Evolutionary conservation across 2,797 vertebrate species (phyloP).

Genomic region (Poecilia wingei): DNA sequence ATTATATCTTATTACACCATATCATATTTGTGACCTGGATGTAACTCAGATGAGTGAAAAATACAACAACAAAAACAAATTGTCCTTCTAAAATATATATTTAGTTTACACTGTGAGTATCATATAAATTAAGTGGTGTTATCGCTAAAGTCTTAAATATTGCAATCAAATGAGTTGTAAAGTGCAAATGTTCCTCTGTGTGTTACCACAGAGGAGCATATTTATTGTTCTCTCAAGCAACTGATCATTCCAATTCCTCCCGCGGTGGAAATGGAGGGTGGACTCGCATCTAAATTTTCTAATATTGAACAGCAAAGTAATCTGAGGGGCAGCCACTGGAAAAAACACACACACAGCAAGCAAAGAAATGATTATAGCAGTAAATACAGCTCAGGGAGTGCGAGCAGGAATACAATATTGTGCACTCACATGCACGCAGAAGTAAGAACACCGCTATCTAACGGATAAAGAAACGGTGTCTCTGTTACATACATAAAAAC

Average conservation of each 20-base stretch:
- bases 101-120: not conserved
- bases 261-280: constrained; percentile 47
- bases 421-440: not conserved
- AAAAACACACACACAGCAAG: constrained; percentile 46
- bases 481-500: constrained; percentile 28
- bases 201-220: constrained; percentile 43
- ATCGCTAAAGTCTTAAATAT: constrained; percentile 33
- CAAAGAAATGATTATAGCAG: constrained; percentile 35
- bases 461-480: constrained; percentile 11
- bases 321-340: constrained; percentile 45
- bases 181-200: constrained; percentile 33
- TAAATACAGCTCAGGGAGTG: constrained; percentile 29
- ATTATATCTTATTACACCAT: not conserved
- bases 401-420: constrained; percentile 1
- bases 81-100: not conserved
- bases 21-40: not conserved
- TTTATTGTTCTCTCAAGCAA: constrained; percentile 59
- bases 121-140: constrained; percentile 1
- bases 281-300: constrained; percentile 55
- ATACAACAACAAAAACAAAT: not conserved
- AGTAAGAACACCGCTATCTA: not conserved
- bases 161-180: constrained; percentile 24
- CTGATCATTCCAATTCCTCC: constrained; percentile 53
- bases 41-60: not conserved
- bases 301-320: constrained; percentile 56